phyloP scores from a whole-genome alignment of 1,140 invertebrate genomes.

The Cyrtorhinus lividipennis region DNA sequence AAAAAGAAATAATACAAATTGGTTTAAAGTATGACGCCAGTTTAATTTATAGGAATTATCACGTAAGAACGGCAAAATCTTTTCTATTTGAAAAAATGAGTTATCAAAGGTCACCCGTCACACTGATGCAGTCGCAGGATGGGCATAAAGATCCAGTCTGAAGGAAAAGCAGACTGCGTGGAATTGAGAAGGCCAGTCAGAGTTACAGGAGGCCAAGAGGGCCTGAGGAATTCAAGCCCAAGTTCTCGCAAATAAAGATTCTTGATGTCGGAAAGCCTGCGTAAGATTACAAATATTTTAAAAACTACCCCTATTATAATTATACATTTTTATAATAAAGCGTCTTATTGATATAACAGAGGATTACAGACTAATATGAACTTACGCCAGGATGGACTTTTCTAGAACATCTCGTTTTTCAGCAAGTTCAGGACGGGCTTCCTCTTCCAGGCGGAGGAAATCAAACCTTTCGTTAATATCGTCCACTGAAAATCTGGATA shows the following conservation, averaged over 20 bases:
- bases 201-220: constrained; percentile 15
- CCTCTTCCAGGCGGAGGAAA: constrained; percentile 6
- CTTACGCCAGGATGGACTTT: background rate
- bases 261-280: constrained; percentile 21
- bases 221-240: constrained; percentile 10
- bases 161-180: constrained; percentile 23
- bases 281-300: constrained; percentile 1
- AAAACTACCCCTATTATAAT: background rate
- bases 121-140: constrained; percentile 26
- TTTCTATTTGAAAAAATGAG: no score
- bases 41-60: no score
- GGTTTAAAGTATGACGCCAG: background rate
- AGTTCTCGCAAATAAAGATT: constrained; percentile 21
- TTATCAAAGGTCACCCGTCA: constrained; percentile 24
- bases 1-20: constrained; percentile 13
- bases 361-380: background rate
- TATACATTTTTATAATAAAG: background rate
- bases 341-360: background rate
- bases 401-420: background rate
- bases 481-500: background rate
- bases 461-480: background rate
- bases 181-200: constrained; percentile 22
- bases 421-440: background rate
- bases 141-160: constrained; percentile 28
- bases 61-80: no score